Evolutionary conservation across 2,888 invertebrate genomes (phyloP), one percentile per base, ranked within the genome.

Genomic region (Drosophila multiciliata): DNA sequence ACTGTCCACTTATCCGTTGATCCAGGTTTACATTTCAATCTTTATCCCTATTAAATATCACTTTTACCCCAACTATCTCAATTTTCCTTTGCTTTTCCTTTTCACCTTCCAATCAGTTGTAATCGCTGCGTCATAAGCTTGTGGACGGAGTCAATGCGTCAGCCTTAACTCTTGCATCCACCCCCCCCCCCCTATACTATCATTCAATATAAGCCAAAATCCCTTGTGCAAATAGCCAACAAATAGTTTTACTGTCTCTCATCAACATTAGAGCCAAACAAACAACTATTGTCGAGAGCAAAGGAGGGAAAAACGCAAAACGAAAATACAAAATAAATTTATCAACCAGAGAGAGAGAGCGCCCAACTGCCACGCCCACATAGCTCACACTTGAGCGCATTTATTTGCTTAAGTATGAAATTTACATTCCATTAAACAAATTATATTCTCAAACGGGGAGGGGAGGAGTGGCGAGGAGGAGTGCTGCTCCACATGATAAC

Each of bases 341-440:
- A 5, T 45, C 64, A 76, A 59, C 48, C 42, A 17, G 26, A 48
- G 26, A 57, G 12, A 35, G n/a, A 23, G 58, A 50, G 29, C 11
- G 45, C 45, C 26, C 68, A 20, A 71, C 59, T 58, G 61, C 66
- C 73, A 82, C 73, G 67, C 73, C 82, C 78, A 67, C 58, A 59
- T 48, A 73, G 32, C 82, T 78, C 73, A 82, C 78, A 79, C 82
- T 79, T 65, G 75, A 69, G 35, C 62, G 80, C 76, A 76, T 87
- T 81, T 85, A 90, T 85, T 90, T 90, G 88, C 89, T 82, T 89
- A 82, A 89, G 90, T 82, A 85, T 75, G 75, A 89, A 90, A 87
- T 87, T 87, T 87, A 90, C 87, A 87, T 87, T 90, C 91, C 87
- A 87, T 87, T 87, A 90, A 90, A 89, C 87, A 89, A 90, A 87